A percentile compares a stretch with the other conserved stretches of the same genome.
These are phyloP conservation scores for Tolmerus cingulatus DNA, from an alignment of 2,888 invertebrate genomes.

Conservation along the genomic window DNA sequence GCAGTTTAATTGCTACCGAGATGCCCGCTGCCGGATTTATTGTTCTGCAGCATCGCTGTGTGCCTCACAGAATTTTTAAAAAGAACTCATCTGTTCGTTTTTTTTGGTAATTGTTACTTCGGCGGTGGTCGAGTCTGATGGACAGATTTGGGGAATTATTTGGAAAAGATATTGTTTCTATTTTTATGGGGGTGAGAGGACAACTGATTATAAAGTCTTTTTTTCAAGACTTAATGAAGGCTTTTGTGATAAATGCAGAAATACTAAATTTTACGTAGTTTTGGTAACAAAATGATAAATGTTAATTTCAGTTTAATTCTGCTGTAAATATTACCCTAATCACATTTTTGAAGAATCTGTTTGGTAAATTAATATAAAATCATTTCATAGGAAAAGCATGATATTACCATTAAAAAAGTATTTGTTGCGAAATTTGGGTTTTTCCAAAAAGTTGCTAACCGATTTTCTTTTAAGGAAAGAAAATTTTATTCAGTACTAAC, in stretches of 20 bases:
- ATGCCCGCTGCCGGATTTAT: neutral
- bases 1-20: constrained; percentile 17
- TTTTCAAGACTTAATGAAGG: neutral
- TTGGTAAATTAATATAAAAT: too few species aligned
- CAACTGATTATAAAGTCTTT: neutral
- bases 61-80: neutral
- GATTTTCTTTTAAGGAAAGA: too few species aligned
- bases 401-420: too few species aligned
- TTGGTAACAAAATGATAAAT: neutral
- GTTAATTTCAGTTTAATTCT: neutral
- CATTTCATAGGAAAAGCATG: too few species aligned
- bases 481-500: too few species aligned
- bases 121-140: neutral
- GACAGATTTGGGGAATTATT: neutral
- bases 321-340: neutral
- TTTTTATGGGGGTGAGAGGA: neutral
- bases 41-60: neutral
- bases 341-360: too few species aligned
- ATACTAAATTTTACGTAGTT: neutral
- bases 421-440: too few species aligned
- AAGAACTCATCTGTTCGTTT: neutral
- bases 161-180: neutral
- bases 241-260: neutral
- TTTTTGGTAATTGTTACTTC: neutral
- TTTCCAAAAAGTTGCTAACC: too few species aligned